These are phyloP conservation scores for Pseudococcus jackbeardsleyi DNA, from an alignment of 2,888 invertebrate genomes.

Conservation along the genomic window DNA sequence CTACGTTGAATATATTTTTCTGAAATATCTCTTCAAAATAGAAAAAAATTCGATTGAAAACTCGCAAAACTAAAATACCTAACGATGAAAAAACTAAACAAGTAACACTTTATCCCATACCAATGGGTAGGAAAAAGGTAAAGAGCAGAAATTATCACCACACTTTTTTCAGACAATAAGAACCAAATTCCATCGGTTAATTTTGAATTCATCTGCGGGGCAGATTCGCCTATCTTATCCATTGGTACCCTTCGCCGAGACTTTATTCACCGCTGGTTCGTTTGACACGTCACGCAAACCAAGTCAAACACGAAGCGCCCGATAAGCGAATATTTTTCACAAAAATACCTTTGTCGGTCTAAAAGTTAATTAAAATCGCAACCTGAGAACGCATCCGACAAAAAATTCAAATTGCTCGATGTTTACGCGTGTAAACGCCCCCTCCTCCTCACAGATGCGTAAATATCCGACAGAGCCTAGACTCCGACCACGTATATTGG, in stretches of 20 bases:
- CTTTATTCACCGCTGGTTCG: slow-evolving; percentile 11
- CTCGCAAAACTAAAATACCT: no score
- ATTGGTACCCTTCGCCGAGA: not conserved
- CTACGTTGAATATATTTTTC: no score
- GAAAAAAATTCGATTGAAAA: no score
- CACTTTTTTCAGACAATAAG: no score
- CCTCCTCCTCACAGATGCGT: not conserved
- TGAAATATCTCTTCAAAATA: no score
- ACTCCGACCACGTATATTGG: not conserved
- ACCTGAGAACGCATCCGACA: slow-evolving; percentile 5
- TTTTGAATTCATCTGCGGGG: no score
- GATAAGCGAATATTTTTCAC: not conserved
- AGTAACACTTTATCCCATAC: no score
- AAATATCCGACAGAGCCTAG: not conserved
- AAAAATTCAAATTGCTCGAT: slow-evolving; percentile 31
- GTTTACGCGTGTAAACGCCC: not conserved
- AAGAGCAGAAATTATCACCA: no score
- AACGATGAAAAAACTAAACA: no score
- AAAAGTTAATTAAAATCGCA: slow-evolving; percentile 31
- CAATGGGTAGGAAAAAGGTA: no score
- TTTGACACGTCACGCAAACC: slow-evolving; percentile 30
- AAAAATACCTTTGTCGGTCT: not conserved
- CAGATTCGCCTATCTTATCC: no score
- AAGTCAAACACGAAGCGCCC: slow-evolving; percentile 5
- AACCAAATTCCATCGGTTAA: no score